Evolutionary conservation across 2,888 invertebrate genomes (phyloP).

Genomic region (Hirtodrosophila trivittata): DNA sequence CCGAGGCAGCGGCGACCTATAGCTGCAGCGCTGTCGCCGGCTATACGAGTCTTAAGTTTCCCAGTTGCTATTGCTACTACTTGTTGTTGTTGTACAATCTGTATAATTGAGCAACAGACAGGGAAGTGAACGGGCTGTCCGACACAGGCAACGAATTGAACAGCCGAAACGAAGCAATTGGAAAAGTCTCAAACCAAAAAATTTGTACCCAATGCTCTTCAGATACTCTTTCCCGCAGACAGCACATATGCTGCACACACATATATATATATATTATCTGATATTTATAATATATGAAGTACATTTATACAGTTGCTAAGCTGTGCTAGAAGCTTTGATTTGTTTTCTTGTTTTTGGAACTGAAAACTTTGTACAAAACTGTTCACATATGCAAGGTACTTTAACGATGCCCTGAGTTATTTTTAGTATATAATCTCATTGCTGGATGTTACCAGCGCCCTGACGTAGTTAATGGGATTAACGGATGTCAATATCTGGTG

Average conservation of each 20-base stretch:
- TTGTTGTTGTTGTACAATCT: slow-evolving; percentile 45
- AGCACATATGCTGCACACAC: too few relatives aligned
- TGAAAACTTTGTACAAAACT: too few relatives aligned
- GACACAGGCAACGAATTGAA: slow-evolving; percentile 41
- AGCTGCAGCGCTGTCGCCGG: slow-evolving; percentile 3
- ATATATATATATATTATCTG: too few relatives aligned
- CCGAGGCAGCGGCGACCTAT: slow-evolving; percentile 39
- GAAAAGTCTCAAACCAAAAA: background rate
- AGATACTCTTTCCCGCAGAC: too few relatives aligned
- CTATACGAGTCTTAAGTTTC: slow-evolving; percentile 22
- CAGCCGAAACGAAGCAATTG: slow-evolving; percentile 49
- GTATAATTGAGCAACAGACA: slow-evolving; percentile 70
- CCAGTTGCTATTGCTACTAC: slow-evolving; percentile 12
- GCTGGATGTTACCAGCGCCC: slow-evolving; percentile 6
- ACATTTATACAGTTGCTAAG: too few relatives aligned
- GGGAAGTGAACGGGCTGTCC: slow-evolving; percentile 33
- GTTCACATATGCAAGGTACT: too few relatives aligned
- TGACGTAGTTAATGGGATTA: slow-evolving; percentile 2
- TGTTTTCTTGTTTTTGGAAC: too few relatives aligned
- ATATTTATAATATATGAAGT: too few relatives aligned
- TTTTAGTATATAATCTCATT: background rate
- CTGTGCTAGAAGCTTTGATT: too few relatives aligned
- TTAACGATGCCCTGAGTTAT: too few relatives aligned
- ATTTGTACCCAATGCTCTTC: too few relatives aligned
- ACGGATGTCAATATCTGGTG: slow-evolving; percentile 17